Evolutionary conservation across 2,797 vertebrate species (phyloP), one percentile per base, ranked within the genome.

Genomic region (Hoplostethus atlanticus): DNA sequence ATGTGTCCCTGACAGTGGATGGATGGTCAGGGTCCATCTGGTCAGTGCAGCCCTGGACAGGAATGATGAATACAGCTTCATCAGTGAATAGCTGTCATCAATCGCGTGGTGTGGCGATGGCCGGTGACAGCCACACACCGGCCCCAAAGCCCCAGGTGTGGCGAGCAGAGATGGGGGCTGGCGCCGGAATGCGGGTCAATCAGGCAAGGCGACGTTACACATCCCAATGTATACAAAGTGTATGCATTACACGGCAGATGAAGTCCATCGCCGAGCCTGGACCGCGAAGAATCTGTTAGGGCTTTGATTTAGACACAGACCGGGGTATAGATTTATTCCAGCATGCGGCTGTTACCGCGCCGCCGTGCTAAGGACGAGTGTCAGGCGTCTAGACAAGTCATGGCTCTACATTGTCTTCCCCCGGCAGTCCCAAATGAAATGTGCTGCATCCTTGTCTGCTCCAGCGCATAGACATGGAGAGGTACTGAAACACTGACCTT

Each of bases 41-140:
- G 97, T 97, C 97, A 97, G 96, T 95, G 96, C 96, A 97, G 96
- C 96, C 95, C 96, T 96, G 96, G 97, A 98, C 97, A 99, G 97
- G 97, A 97, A 98, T 98, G 97, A 99, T 98, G 97, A 98, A 97
- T 97, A 99, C 97, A 97, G 97, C 98, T 99, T 99, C 97, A 99
- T 99, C 97, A 97, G 96, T 91, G 97, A 98, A 98, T 98, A 97
- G 96, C 97, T 98, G 97, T 97, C 98, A 99, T 99, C 98, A 99
- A 99, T 99, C 97, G 94, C 96, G 84, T 86, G 93, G 95, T 93
- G 93, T 92, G 94, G 96, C 95, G 91, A 96, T 96, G 95, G 88
- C 94, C 93, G 94, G 95, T 99, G 97, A 99, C 97, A 98, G 97
- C 95, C 96, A 93, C 84, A 70, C 93, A 90, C 94, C 95, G 93